Evolutionary conservation across 2,113 vertebrate genomes (phyloP).

Genomic region (Catharus bicknelli): DNA sequence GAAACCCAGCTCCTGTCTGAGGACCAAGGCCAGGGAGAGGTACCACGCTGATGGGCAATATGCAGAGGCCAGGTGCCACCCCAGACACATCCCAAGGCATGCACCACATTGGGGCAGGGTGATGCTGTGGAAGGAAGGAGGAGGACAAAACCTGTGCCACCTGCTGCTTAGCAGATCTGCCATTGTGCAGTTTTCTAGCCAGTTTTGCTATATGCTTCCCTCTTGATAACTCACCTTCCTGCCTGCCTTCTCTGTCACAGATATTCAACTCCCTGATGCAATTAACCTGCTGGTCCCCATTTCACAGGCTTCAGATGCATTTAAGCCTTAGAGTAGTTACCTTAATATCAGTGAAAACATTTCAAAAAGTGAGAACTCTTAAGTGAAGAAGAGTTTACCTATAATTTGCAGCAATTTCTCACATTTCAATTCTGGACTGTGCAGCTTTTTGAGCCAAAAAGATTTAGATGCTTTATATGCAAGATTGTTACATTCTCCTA

Average conservation of each 20-base stretch:
- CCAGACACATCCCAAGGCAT: fast-evolving
- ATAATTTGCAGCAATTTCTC: not conserved
- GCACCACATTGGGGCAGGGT: not conserved
- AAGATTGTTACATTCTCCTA: constrained; percentile 37
- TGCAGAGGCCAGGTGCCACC: not conserved
- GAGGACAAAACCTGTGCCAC: not conserved
- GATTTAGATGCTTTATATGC: constrained; percentile 12
- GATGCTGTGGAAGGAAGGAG: not conserved
- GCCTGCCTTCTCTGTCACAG: not conserved
- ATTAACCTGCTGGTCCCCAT: not conserved
- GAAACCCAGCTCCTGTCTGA: not conserved
- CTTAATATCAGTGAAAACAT: not conserved
- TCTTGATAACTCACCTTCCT: not conserved
- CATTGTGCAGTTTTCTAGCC: not conserved
- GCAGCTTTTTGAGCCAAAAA: constrained; percentile 29
- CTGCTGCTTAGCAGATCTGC: not conserved
- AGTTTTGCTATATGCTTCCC: not conserved
- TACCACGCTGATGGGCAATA: fast-evolving
- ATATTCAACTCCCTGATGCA: not conserved
- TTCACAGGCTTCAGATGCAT: not conserved
- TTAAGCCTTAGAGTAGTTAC: not conserved
- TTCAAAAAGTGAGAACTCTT: not conserved
- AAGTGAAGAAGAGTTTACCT: constrained; percentile 9
- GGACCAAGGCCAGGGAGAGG: not conserved
- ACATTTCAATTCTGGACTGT: not conserved